Conservation (phyloP, 1,140 invertebrate species). For the Akabosia matsudoensis region DNA sequence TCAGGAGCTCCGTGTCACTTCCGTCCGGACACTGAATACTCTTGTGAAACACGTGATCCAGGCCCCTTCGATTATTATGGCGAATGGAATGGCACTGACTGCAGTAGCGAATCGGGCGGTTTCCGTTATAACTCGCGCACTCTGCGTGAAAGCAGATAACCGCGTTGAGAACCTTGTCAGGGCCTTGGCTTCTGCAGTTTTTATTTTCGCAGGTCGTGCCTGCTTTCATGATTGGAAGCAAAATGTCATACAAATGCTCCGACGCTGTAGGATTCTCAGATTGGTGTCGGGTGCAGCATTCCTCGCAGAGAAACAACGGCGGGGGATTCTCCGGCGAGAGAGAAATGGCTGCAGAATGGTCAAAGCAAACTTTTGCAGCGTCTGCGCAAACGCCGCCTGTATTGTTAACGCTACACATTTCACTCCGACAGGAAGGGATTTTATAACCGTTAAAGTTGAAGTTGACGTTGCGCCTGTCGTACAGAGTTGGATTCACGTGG, state of each 20-base stretch:
- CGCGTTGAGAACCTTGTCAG: conserved; percentile 75
- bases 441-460: conserved; percentile 79
- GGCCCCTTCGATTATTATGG: conserved; percentile 78
- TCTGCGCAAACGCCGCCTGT: conserved; percentile 56
- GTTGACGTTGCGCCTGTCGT: conserved; percentile 82
- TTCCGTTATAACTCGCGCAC: conserved; percentile 92
- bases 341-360: conserved; percentile 78
- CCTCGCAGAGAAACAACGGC: conserved; percentile 91
- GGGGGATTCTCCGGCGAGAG: conserved; percentile 77
- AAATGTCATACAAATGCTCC: conserved; percentile 81
- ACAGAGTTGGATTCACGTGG: conserved; percentile 89
- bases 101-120: conserved; percentile 85
- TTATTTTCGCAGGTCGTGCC: conserved; percentile 96
- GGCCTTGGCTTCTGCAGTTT: conserved; percentile 75
- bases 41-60: conserved; percentile 84
- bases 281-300: conserved; percentile 88
- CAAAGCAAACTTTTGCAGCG: conserved; percentile 86
- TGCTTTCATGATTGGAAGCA: conserved; percentile 91
- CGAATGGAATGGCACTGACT: conserved; percentile 82
- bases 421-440: conserved; percentile 41
- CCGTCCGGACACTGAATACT: conserved; percentile 79
- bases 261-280: conserved; percentile 61
- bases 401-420: conserved; percentile 47
- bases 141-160: conserved; percentile 95
- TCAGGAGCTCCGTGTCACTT: conserved; percentile 84